These are phyloP conservation scores for Cervus canadensis DNA, from an alignment of 2,113 vertebrate species.

Conservation along the genomic window DNA sequence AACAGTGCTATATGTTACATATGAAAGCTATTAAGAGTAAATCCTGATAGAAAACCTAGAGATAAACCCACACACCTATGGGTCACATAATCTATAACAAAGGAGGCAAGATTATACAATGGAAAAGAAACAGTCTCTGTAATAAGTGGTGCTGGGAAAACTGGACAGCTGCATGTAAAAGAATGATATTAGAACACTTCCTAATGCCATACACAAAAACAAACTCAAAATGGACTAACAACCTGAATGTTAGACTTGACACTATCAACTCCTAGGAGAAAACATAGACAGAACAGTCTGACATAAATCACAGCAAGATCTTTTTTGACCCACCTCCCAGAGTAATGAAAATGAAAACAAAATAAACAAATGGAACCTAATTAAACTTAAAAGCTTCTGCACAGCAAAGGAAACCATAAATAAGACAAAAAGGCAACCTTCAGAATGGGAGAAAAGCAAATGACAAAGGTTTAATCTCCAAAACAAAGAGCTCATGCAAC, in stretches of 20 bases:
- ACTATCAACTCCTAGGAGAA: not conserved
- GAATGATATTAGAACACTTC: not conserved
- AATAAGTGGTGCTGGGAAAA: not conserved
- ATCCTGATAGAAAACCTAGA: not conserved
- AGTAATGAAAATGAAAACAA: not conserved
- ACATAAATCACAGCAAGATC: not conserved
- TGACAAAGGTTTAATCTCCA: not conserved
- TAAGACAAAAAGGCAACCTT: not conserved
- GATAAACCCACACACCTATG: not conserved
- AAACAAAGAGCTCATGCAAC: not conserved
- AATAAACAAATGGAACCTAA: not conserved
- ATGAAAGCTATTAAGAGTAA: not conserved
- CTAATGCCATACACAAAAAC: not conserved
- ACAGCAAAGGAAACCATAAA: not conserved
- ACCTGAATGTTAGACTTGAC: not conserved
- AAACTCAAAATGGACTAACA: not conserved
- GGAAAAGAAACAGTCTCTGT: not conserved
- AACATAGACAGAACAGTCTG: not conserved
- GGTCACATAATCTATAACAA: not conserved
- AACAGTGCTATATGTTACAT: not conserved
- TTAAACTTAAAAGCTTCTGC: not conserved
- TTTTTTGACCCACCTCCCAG: not conserved
- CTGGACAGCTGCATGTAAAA: not conserved
- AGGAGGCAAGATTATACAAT: not conserved
- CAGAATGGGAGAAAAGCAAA: not conserved